A percentile compares a stretch with the other conserved stretches of the same genome.
phyloP scores from a whole-genome alignment of 2,888 invertebrate species.

The Podabrus alpinus region DNA sequence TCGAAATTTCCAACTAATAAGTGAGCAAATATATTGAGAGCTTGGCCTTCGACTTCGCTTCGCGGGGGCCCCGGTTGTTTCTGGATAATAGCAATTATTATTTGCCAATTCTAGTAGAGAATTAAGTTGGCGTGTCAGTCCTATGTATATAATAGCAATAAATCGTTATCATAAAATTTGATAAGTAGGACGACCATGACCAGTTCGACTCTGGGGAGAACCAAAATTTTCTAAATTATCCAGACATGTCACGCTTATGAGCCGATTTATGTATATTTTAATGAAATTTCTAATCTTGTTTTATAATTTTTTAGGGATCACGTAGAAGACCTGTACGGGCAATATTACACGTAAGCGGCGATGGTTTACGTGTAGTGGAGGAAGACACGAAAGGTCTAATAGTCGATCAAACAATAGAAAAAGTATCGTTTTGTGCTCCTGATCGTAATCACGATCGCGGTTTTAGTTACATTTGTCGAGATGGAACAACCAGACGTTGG shows the following conservation, averaged over 20 bases:
- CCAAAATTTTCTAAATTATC: background rate
- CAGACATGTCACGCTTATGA: background rate
- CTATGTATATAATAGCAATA: no score
- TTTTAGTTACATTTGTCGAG: slow-evolving; percentile 98
- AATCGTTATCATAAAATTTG: no score
- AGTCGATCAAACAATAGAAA: slow-evolving; percentile 99
- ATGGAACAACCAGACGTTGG: slow-evolving; percentile 98
- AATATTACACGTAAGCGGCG: slow-evolving; percentile 88
- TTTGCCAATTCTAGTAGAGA: no score
- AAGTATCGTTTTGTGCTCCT: slow-evolving; percentile 99
- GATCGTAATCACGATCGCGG: slow-evolving; percentile 97
- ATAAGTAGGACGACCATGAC: no score
- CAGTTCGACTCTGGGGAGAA: background rate
- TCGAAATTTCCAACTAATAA: no score
- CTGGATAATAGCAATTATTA: no score
- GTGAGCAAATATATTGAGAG: no score
- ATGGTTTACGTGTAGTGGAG: slow-evolving; percentile 96
- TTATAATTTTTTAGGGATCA: slow-evolving; percentile 70
- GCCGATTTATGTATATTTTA: background rate
- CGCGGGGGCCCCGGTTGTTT: no score
- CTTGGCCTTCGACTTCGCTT: no score
- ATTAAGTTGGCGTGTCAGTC: no score
- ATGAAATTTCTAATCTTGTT: background rate
- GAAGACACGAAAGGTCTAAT: slow-evolving; percentile 98
- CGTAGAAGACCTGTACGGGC: slow-evolving; percentile 88